Evolutionary conservation across 2,797 vertebrate species (phyloP).

Genomic region (Melopsittacus undulatus): DNA sequence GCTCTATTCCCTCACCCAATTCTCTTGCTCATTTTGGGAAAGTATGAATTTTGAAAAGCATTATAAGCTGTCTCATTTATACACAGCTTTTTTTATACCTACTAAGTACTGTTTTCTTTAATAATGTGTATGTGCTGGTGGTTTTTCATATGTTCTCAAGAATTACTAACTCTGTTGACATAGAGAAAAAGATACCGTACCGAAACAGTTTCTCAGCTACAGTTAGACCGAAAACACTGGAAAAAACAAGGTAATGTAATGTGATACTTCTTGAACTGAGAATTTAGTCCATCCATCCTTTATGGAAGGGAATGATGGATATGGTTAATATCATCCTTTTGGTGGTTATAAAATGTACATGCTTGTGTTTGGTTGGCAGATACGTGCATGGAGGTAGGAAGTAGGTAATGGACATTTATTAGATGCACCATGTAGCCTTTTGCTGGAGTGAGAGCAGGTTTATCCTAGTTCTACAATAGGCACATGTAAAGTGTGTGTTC

Average conservation of each 20-base stretch:
- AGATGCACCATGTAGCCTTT: background rate
- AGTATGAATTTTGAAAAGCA: background rate
- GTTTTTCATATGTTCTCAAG: background rate
- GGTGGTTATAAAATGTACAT: background rate
- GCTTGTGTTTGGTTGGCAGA: background rate
- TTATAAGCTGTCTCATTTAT: background rate
- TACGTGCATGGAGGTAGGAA: background rate
- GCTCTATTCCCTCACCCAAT: background rate
- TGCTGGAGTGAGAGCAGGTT: background rate
- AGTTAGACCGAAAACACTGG: background rate
- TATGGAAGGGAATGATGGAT: background rate
- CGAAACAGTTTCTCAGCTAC: background rate
- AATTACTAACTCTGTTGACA: background rate
- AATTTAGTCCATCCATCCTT: background rate
- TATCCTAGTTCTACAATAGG: background rate
- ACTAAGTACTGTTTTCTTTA: background rate
- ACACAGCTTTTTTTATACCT: background rate
- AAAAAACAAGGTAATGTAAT: background rate
- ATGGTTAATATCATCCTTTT: background rate
- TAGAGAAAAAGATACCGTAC: background rate
- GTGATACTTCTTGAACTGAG: background rate
- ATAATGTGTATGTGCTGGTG: background rate
- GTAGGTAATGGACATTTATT: background rate
- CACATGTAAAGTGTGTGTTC: background rate
- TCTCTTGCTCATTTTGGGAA: background rate